phyloP scores from a whole-genome alignment of 2,113 vertebrate species.

The Prunella fulvescens region DNA sequence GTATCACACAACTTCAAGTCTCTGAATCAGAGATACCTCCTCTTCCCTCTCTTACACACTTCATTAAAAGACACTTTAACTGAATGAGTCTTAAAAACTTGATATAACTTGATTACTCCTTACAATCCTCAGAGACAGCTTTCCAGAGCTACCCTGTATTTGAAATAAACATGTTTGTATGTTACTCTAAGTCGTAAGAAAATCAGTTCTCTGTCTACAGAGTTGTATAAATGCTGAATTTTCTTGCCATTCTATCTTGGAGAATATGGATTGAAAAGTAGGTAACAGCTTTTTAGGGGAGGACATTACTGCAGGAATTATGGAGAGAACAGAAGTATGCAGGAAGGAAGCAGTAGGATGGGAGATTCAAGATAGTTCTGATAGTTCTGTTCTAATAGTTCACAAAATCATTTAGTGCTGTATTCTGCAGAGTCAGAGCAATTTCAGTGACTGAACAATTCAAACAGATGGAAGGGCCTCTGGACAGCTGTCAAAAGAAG shows the following conservation, averaged over 20 bases:
- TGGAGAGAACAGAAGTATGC: neutral
- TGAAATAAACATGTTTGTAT: neutral
- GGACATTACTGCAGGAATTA: neutral
- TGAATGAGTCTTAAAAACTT: neutral
- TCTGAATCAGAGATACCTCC: neutral
- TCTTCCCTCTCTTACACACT: neutral
- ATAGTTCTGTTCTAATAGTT: neutral
- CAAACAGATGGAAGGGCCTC: neutral
- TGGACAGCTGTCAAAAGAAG: neutral
- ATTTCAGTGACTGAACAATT: neutral
- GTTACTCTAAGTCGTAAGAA: neutral
- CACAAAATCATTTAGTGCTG: neutral
- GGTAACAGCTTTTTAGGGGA: neutral
- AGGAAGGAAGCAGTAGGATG: neutral
- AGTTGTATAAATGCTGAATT: neutral
- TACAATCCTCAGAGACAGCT: neutral
- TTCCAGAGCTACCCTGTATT: neutral
- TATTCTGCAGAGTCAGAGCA: neutral
- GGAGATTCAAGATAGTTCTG: neutral
- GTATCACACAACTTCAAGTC: neutral
- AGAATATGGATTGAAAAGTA: neutral
- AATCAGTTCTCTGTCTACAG: neutral
- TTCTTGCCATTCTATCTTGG: neutral
- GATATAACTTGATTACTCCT: neutral
- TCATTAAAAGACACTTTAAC: neutral